Evolutionary conservation across 2,113 vertebrate species (phyloP).

Genomic region (Tychaedon coryphoeus): DNA sequence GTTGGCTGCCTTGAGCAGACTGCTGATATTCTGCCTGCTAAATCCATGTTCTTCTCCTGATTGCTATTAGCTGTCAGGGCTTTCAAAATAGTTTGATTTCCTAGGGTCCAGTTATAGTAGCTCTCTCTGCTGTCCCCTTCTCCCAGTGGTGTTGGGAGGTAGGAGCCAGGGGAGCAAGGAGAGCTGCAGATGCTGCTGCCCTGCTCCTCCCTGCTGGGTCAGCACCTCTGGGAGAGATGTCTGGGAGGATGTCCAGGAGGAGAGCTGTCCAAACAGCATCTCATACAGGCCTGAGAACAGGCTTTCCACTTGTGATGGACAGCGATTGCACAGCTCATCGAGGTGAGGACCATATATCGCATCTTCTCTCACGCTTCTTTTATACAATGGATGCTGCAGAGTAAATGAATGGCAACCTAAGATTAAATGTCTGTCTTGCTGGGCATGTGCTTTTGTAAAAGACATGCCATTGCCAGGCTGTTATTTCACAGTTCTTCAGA

Average conservation of each 20-base stretch:
- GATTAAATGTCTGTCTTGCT: background rate
- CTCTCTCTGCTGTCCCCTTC: background rate
- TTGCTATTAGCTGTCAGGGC: background rate
- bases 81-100: background rate
- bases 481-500: background rate
- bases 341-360: background rate
- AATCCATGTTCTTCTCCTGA: background rate
- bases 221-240: rapidly evolving
- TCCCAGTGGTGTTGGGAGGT: background rate
- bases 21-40: background rate
- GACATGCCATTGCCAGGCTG: background rate
- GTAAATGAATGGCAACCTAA: background rate
- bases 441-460: background rate
- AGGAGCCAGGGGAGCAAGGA: background rate
- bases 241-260: background rate
- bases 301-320: background rate
- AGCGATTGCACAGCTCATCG: background rate
- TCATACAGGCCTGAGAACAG: background rate
- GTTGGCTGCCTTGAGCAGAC: background rate
- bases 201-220: rapidly evolving
- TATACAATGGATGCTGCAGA: background rate
- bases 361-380: background rate
- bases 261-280: background rate
- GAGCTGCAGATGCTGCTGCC: background rate
- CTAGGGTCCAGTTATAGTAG: background rate